A percentile compares a stretch with the other conserved stretches of the same genome.
Evolutionary conservation across 1,140 invertebrate genomes (phyloP).

Genomic region (Lycorma delicatula): DNA sequence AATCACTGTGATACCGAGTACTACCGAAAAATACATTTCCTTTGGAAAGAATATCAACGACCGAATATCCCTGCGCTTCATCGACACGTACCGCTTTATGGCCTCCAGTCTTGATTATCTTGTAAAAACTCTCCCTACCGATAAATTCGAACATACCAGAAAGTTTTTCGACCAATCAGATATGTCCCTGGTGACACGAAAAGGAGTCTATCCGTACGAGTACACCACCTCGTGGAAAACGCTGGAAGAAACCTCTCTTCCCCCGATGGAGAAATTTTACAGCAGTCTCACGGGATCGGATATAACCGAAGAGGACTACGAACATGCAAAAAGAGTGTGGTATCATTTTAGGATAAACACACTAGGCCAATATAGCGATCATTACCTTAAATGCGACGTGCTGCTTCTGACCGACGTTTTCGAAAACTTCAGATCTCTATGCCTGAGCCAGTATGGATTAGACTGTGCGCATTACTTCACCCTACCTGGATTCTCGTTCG

Average conservation of each 20-base stretch:
- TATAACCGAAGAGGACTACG: constrained; percentile 34
- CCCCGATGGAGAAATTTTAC: constrained; percentile 28
- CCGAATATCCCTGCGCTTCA: constrained; percentile 2
- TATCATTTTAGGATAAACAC: constrained; percentile 33
- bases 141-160: background rate
- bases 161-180: constrained; percentile 8
- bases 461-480: constrained; percentile 33
- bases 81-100: constrained; percentile 9
- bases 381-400: constrained; percentile 39
- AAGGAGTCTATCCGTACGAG: constrained; percentile 33
- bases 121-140: background rate
- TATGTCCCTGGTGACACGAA: constrained; percentile 24
- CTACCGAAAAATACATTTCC: constrained; percentile 8
- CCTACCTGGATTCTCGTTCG: constrained; percentile 36
- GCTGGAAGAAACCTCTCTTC: constrained; percentile 33
- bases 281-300: constrained; percentile 29
- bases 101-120: background rate
- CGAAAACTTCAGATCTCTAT: constrained; percentile 37
- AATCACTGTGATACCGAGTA: constrained; percentile 2
- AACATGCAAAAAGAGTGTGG: constrained; percentile 39
- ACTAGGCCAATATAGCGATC: constrained; percentile 30
- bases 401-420: constrained; percentile 38
- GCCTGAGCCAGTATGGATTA: constrained; percentile 19
- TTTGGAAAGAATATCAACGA: background rate
- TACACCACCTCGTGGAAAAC: constrained; percentile 28